Percentiles rank a stretch among this genome's conserved stretches.
These are phyloP conservation scores for Taurulus bubalis DNA, from an alignment of 2,113 vertebrate genomes.

Conservation along the genomic window DNA sequence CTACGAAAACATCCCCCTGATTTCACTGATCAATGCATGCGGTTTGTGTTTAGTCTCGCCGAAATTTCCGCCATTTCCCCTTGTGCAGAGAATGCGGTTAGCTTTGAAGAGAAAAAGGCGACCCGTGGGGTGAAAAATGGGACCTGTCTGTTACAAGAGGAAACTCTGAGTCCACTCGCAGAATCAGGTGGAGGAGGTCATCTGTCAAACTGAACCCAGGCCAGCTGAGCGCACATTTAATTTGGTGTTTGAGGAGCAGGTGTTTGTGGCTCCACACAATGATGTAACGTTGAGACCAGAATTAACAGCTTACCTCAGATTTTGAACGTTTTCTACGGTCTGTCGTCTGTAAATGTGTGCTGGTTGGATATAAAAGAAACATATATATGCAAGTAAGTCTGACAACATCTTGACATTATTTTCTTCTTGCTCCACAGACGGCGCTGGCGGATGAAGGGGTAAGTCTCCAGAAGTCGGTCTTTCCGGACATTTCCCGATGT, in stretches of 20 bases:
- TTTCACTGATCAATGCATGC: constrained; percentile 50
- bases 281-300: not conserved
- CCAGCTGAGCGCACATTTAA: constrained; percentile 1
- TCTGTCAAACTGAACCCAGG: not conserved
- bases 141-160: constrained; percentile 3
- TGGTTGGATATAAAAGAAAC: not conserved
- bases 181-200: constrained; percentile 31
- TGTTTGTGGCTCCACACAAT: constrained; percentile 13
- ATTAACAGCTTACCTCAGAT: not conserved
- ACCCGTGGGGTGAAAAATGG: not conserved
- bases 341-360: not conserved
- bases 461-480: constrained; percentile 59
- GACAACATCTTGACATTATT: constrained; percentile 36
- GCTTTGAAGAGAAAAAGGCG: constrained; percentile 55
- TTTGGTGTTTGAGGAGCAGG: constrained; percentile 25
- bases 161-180: constrained; percentile 7
- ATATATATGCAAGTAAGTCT: constrained; percentile 13
- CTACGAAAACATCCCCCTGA: not conserved
- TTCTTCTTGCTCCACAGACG: constrained; percentile 80
- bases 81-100: constrained; percentile 19
- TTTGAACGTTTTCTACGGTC: not conserved
- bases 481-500: constrained; percentile 11
- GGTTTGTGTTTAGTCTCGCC: constrained; percentile 47
- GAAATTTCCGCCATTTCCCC: constrained; percentile 4
- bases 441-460: constrained; percentile 88